Percentiles rank a stretch among this genome's conserved stretches.
phyloP scores from a whole-genome alignment of 2,113 vertebrate species.

The Eclectus roratus region DNA sequence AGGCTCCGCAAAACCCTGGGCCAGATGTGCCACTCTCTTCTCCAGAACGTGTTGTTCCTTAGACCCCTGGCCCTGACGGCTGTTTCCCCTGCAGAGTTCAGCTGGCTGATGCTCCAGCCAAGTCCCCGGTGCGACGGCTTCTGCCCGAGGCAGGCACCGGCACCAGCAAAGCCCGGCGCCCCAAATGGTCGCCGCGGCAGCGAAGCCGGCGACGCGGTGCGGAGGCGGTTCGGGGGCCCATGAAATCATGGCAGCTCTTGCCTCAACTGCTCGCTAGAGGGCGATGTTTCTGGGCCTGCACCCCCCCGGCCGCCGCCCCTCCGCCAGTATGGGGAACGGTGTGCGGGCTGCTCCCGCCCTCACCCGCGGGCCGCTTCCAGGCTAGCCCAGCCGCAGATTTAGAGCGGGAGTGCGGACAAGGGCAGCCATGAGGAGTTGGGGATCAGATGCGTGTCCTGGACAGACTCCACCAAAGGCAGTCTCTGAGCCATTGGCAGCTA shows the following conservation, averaged over 20 bases:
- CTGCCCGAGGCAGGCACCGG: no score
- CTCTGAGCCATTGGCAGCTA: accelerated
- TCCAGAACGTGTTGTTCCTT: accelerated
- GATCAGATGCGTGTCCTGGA: no score
- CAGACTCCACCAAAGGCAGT: accelerated
- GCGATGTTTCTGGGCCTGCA: background rate
- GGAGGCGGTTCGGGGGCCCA: no score
- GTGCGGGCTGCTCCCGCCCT: background rate
- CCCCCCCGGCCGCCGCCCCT: no score
- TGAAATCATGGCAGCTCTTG: background rate
- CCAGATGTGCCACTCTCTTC: accelerated
- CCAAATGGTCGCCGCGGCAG: background rate
- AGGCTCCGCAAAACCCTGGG: background rate
- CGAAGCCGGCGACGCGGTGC: background rate
- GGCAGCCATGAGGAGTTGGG: background rate
- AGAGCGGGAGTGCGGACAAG: background rate
- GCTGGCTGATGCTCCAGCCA: background rate
- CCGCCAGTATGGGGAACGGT: accelerated
- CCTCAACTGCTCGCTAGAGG: background rate
- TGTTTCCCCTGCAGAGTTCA: background rate
- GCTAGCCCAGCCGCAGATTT: no score
- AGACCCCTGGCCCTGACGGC: accelerated
- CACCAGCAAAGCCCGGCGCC: background rate
- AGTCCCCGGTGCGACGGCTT: background rate
- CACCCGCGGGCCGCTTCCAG: no score